A percentile compares a stretch with the other conserved stretches of the same genome.
phyloP scores from a whole-genome alignment of 1,140 invertebrate species.

The Pectinophora gossypiella region DNA sequence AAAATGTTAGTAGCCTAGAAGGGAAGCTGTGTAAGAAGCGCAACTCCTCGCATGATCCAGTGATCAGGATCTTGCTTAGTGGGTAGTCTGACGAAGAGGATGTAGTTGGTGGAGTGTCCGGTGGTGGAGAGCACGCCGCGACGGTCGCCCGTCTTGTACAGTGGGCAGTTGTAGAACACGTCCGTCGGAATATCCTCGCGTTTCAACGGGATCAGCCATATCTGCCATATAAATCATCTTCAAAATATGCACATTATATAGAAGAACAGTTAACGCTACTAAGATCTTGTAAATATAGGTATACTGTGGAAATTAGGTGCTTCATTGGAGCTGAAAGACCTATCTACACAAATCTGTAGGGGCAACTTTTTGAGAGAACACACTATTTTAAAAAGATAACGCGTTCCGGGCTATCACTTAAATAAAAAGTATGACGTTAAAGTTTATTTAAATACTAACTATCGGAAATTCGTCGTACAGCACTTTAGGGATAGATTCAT shows the following conservation, averaged over 20 bases:
- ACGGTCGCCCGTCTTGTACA: conserved; percentile 93
- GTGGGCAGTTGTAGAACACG: conserved; percentile 84
- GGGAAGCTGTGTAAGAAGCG: conserved; percentile 87
- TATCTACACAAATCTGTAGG: too few species aligned
- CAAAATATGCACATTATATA: too few species aligned
- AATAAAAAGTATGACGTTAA: too few species aligned
- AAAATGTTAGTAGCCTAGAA: too few species aligned
- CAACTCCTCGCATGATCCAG: conserved; percentile 93
- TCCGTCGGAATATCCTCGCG: conserved; percentile 79
- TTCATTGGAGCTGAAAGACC: too few species aligned
- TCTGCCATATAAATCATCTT: conserved; percentile 75
- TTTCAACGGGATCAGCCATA: conserved; percentile 87
- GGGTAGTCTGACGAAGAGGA: conserved; percentile 86
- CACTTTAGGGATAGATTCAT: conserved; percentile 89
- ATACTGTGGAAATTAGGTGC: too few species aligned
- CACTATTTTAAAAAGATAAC: too few species aligned
- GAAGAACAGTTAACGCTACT: too few species aligned
- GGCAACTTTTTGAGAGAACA: too few species aligned
- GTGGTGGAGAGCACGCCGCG: conserved; percentile 91
- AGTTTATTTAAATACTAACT: conserved; percentile 72
- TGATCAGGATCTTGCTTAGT: conserved; percentile 81
- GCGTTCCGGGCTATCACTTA: too few species aligned
- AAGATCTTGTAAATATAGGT: too few species aligned
- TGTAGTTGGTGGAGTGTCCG: conserved; percentile 95
- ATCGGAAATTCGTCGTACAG: conserved; percentile 88